Conservation (phyloP, 2,888 invertebrate species). For the Ennomos erosarius region DNA sequence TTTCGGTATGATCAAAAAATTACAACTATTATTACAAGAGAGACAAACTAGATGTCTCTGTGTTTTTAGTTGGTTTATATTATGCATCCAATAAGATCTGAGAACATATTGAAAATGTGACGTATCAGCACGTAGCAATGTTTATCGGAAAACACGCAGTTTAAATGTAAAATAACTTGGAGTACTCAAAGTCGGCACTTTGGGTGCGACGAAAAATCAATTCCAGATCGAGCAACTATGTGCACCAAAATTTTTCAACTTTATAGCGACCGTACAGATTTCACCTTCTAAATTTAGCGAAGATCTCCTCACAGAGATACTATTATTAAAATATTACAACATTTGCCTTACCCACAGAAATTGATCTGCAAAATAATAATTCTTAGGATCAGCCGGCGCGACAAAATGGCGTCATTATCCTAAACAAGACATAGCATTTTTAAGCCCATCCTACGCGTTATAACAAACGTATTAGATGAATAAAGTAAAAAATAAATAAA, state of each 20-base stretch:
- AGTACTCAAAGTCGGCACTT: slow-evolving; percentile 33
- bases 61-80: slow-evolving; percentile 3
- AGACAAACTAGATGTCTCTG: slow-evolving; percentile 4
- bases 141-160: background rate
- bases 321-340: slow-evolving; percentile 50
- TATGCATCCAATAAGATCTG: background rate
- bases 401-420: slow-evolving; percentile 84
- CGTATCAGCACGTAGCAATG: background rate
- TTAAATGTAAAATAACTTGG: slow-evolving; percentile 8
- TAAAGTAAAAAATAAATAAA: slow-evolving; percentile 5
- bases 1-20: slow-evolving; percentile 5
- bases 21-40: slow-evolving; percentile 1
- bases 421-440: slow-evolving; percentile 68
- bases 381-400: slow-evolving; percentile 82
- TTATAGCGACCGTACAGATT: background rate
- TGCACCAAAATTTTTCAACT: slow-evolving; percentile 14
- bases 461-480: background rate
- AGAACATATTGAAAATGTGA: background rate
- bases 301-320: slow-evolving; percentile 27
- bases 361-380: slow-evolving; percentile 68
- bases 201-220: slow-evolving; percentile 42
- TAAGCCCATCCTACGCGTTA: slow-evolving; percentile 1
- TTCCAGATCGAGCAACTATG: slow-evolving; percentile 38
- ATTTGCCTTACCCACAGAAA: slow-evolving; percentile 56
- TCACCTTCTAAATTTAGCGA: slow-evolving; percentile 18